Percentiles rank a stretch among this genome's conserved stretches.
These are phyloP conservation scores for Glomeris maerens DNA, from an alignment of 1,140 invertebrate genomes.

Conservation along the genomic window DNA sequence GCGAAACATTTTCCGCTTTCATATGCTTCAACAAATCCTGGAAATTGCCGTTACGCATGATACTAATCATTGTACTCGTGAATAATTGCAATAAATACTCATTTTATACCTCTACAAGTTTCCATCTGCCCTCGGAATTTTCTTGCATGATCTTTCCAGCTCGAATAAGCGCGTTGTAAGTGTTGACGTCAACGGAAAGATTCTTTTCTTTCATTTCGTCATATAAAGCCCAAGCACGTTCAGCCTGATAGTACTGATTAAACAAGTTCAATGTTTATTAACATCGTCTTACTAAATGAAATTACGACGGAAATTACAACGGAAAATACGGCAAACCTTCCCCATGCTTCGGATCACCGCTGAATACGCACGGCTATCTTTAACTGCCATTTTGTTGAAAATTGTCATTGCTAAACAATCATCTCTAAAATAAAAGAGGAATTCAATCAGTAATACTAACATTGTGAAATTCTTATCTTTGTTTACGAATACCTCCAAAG, in stretches of 20 bases:
- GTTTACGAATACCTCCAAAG: too few species aligned
- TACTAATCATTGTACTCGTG: neutral
- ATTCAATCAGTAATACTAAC: too few species aligned
- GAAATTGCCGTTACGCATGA: neutral
- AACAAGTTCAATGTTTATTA: conserved; percentile 1
- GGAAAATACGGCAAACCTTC: conserved; percentile 29
- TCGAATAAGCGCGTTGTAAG: conserved; percentile 55
- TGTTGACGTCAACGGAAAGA: conserved; percentile 43
- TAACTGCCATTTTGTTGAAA: conserved; percentile 36
- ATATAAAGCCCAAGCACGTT: conserved; percentile 46
- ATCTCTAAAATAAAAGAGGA: conserved; percentile 35
- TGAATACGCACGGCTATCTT: conserved; percentile 35
- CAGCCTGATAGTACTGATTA: conserved; percentile 33
- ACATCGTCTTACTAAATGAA: neutral
- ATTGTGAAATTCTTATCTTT: too few species aligned
- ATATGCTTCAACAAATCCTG: conserved; percentile 44
- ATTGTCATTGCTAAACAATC: conserved; percentile 50
- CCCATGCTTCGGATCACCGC: conserved; percentile 56
- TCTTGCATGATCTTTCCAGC: conserved; percentile 44
- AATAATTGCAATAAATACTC: conserved; percentile 10
- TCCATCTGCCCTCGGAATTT: conserved; percentile 42
- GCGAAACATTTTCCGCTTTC: conserved; percentile 38
- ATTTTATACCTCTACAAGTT: conserved; percentile 33
- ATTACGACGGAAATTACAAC: conserved; percentile 7
- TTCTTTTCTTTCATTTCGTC: conserved; percentile 49